phyloP scores from a whole-genome alignment of 2,797 vertebrate genomes.

The Melanotaenia trifasciata region DNA sequence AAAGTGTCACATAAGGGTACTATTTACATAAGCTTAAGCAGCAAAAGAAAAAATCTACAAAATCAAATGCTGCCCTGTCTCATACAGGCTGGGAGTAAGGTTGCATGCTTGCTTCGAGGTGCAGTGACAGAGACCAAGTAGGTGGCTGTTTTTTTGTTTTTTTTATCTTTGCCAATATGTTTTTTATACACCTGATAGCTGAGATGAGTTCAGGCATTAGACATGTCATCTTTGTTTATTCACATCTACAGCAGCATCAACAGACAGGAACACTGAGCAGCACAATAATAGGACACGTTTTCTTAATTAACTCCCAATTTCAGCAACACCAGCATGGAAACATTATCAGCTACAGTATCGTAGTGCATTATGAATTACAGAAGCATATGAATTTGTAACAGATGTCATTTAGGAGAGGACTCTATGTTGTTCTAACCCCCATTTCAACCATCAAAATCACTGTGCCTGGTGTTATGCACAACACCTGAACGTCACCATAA shows the following conservation, averaged over 20 bases:
- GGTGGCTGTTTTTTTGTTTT: neutral
- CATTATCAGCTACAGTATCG: neutral
- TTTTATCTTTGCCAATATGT: neutral
- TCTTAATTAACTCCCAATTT: neutral
- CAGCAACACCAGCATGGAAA: neutral
- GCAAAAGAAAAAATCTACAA: neutral
- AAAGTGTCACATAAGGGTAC: neutral
- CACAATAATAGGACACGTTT: neutral
- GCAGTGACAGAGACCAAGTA: neutral
- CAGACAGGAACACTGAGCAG: neutral
- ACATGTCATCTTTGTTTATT: neutral
- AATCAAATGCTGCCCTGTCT: neutral
- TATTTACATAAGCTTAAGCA: neutral
- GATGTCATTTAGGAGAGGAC: neutral
- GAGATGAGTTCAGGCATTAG: neutral
- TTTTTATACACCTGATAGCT: slow-evolving; percentile 6
- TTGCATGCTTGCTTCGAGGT: neutral
- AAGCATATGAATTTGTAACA: neutral
- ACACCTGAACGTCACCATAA: neutral
- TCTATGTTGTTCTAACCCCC: neutral
- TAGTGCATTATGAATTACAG: neutral
- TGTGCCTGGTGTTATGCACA: neutral
- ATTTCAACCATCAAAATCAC: neutral
- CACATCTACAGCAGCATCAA: neutral
- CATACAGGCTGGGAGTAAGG: neutral